These are phyloP conservation scores for Steatocranus sp. DNA, from an alignment of 2,797 vertebrate species.

Conservation along the genomic window DNA sequence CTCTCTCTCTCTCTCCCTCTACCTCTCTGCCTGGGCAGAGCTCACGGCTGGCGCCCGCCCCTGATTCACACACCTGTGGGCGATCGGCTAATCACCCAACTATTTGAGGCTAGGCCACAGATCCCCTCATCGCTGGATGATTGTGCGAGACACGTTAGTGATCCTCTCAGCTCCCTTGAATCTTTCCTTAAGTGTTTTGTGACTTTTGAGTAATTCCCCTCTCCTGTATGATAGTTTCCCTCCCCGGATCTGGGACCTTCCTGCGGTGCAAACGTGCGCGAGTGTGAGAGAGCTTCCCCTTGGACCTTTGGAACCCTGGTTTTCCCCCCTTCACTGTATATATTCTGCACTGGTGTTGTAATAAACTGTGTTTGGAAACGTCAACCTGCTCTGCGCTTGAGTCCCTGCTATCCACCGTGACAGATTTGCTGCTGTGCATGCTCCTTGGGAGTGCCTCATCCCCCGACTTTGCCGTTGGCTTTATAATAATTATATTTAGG, in stretches of 20 bases:
- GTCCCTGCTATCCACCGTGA: background rate
- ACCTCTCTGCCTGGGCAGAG: too few species aligned
- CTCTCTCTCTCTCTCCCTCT: too few species aligned
- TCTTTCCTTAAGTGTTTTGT: too few species aligned
- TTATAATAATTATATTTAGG: conserved; percentile 28
- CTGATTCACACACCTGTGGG: too few species aligned
- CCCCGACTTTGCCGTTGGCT: background rate
- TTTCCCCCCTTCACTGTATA: background rate
- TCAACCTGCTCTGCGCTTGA: background rate
- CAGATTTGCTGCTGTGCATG: background rate
- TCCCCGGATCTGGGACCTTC: background rate
- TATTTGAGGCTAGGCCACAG: too few species aligned
- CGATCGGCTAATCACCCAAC: too few species aligned
- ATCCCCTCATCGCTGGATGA: background rate
- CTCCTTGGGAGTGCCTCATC: background rate
- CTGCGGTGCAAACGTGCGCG: fast-evolving
- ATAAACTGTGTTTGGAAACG: background rate
- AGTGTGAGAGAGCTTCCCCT: background rate
- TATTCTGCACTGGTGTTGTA: background rate
- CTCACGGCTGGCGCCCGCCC: too few species aligned
- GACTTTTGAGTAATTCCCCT: too few species aligned
- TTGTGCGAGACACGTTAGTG: background rate
- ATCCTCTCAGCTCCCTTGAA: background rate
- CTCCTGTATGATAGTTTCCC: background rate
- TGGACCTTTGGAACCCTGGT: background rate